A percentile compares a stretch with the other conserved stretches of the same genome.
Evolutionary conservation across 23 tunicate genomes (phyloP).

Genomic region (Corella eumyota): DNA sequence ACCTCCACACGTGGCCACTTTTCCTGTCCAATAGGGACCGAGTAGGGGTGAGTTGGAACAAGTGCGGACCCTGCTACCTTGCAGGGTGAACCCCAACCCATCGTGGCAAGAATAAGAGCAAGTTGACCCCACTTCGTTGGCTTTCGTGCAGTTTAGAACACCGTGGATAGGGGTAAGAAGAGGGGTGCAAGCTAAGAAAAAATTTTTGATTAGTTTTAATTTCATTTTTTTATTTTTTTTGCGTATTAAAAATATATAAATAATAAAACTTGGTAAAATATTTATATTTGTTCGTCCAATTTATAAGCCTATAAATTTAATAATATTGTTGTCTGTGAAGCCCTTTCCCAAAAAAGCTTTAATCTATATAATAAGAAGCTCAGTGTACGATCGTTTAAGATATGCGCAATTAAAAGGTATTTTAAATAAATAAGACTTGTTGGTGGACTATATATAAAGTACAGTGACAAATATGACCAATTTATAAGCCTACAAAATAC

Average conservation of each 20-base stretch:
- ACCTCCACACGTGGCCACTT: constrained; percentile 70
- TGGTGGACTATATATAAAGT: no score
- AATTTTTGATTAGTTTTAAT: no score
- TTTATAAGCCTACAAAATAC: no score
- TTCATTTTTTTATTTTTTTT: neutral
- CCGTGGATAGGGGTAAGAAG: constrained; percentile 48
- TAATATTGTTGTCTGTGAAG: no score
- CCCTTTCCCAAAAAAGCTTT: no score
- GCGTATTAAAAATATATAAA: neutral
- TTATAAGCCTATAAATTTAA: no score
- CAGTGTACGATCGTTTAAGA: no score
- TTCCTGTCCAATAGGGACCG: constrained; percentile 40
- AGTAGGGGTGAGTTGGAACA: constrained; percentile 10
- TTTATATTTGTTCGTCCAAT: neutral
- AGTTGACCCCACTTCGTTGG: constrained; percentile 56
- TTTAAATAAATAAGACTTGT: no score
- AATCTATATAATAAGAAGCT: no score
- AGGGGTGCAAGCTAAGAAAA: constrained; percentile 51
- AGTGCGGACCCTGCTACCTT: constrained; percentile 24
- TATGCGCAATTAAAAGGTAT: no score
- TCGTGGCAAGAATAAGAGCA: constrained; percentile 31
- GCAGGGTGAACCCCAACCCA: constrained; percentile 10
- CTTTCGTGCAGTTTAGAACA: constrained; percentile 35
- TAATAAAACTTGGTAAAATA: neutral
- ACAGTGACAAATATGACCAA: no score